Evolutionary conservation across 2,113 vertebrate genomes (phyloP).

Genomic region (Mesitornis unicolor): DNA sequence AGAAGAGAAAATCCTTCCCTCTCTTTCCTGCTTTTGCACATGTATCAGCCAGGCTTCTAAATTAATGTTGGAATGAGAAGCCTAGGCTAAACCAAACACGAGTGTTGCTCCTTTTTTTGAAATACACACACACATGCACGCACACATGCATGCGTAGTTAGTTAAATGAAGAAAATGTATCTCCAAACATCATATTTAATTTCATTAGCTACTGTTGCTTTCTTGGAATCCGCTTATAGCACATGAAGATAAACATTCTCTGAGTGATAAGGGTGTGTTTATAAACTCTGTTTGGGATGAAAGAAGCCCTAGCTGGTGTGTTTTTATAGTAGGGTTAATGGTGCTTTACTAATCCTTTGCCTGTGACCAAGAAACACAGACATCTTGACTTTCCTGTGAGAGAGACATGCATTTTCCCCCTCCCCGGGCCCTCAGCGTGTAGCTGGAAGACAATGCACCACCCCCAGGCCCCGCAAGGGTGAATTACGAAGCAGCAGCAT

Average conservation of each 20-base stretch:
- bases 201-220: slow-evolving; percentile 74
- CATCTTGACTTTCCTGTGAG: slow-evolving; percentile 35
- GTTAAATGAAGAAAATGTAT: slow-evolving; percentile 35
- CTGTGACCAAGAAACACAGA: slow-evolving; percentile 44
- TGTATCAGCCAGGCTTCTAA: slow-evolving; percentile 16
- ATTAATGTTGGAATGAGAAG: neutral
- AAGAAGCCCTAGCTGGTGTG: slow-evolving; percentile 64
- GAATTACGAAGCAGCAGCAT: slow-evolving; percentile 15
- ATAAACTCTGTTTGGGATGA: slow-evolving; percentile 72
- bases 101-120: neutral
- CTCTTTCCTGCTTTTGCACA: neutral
- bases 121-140: rapidly evolving
- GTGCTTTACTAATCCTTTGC: slow-evolving; percentile 71
- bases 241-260: slow-evolving; percentile 71
- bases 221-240: slow-evolving; percentile 62
- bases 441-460: slow-evolving; percentile 32
- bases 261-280: slow-evolving; percentile 68
- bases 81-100: neutral
- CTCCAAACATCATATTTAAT: slow-evolving; percentile 65
- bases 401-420: neutral
- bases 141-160: neutral
- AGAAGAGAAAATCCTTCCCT: neutral
- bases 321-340: slow-evolving; percentile 72
- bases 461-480: neutral
- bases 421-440: neutral